phyloP scores from a whole-genome alignment of 30 jellyfish, hydroid and myxozoan species.

The Morbakka virulenta region DNA sequence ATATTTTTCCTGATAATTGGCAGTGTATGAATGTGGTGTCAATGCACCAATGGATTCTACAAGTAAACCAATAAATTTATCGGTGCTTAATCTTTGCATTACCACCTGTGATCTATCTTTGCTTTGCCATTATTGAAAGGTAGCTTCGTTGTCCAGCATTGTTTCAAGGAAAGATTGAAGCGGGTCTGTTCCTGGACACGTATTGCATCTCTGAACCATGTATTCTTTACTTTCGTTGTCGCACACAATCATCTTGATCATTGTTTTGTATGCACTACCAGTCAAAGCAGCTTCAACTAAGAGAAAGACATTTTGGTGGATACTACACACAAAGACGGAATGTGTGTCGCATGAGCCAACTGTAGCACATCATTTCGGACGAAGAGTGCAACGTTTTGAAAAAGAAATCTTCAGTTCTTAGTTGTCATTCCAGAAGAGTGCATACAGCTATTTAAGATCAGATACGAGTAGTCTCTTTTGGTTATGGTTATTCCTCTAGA shows the following conservation, averaged over 20 bases:
- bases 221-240: not conserved
- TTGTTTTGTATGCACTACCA: not conserved
- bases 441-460: conserved; percentile 16
- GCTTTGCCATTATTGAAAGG: conserved; percentile 40
- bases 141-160: not conserved
- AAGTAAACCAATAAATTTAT: conserved; percentile 20
- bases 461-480: conserved; percentile 28
- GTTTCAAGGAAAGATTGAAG: not conserved
- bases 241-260: conserved; percentile 2
- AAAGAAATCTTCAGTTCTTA: not conserved
- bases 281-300: not conserved
- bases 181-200: conserved; percentile 8
- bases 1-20: conserved; percentile 38
- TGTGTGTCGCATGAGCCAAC: too few relatives aligned
- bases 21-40: conserved; percentile 24
- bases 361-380: too few relatives aligned
- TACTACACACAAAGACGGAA: too few relatives aligned
- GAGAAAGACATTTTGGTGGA: not conserved
- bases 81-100: conserved; percentile 5
- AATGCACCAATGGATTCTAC: conserved; percentile 19
- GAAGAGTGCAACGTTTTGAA: too few relatives aligned
- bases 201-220: conserved; percentile 5
- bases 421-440: not conserved
- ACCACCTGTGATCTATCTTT: conserved; percentile 21
- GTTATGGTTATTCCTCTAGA: conserved; percentile 19